Evolutionary conservation across 2,797 vertebrate genomes (phyloP), one percentile per base, ranked within the genome.

Genomic region (Zenarchopterus dispar): DNA sequence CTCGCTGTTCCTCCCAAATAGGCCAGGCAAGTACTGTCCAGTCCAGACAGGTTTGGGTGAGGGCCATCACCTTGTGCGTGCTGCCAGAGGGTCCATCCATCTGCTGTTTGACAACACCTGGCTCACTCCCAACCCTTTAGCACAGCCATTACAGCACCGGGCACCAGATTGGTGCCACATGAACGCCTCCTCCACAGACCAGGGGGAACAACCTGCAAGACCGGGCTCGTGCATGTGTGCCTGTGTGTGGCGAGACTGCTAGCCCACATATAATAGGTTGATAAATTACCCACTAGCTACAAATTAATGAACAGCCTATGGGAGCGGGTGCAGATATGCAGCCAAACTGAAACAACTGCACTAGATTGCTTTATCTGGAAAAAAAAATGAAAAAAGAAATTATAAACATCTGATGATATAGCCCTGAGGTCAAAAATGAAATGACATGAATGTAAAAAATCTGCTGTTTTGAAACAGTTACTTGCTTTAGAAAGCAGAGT

Each of bases 71-170:
- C 7, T 11, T 50, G 50, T 39, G 47, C 53, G 22, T 15, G 31
- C 23, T 50, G 66, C 68, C 72, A 18, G 42, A 60, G 66, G 56
- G 53, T 84, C 75, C 74, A 88, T 90, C 86, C 84, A 87, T 90
- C 89, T 88, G 81, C 77, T 56, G n/a, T 62, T 64, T 63, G 82
- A 83, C 88, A 81, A 67, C 11, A 6, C 58, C 82, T 91, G 87
- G 85, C 90, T 78, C 16, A 0, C 47, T 67, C 76, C 84, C 87
- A 89, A 67, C 76, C 80, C 77, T 85, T 88, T 86, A 88, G 84
- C 82, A 76, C 76, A 80, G 70, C 78, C 79, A 84, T 83, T 84
- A 88, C 70, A 70, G 71, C 69, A 67, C 43, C 59, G 77, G 75
- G 64, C 75, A 75, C 78, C 76, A 81, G 70, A 70, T 76, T 21